A percentile compares a stretch with the other conserved stretches of the same genome.
phyloP scores from a whole-genome alignment of 2,113 vertebrate species.

The Heptranchias perlo region DNA sequence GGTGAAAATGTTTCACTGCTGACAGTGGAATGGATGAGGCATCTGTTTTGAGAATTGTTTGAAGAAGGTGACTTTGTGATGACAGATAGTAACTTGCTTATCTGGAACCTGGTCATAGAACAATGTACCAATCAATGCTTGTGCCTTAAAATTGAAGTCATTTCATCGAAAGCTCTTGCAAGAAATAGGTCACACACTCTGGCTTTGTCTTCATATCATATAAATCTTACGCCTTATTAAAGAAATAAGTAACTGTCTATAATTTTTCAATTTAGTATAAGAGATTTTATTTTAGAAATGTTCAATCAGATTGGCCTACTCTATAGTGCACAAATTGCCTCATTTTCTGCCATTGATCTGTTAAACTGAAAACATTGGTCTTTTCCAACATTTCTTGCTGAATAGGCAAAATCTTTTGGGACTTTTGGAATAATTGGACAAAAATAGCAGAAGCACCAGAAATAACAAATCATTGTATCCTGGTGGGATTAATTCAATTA shows the following conservation, averaged over 20 bases:
- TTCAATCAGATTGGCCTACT: neutral
- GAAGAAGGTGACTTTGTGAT: conserved; percentile 28
- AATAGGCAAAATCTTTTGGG: neutral
- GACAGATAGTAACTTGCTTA: conserved; percentile 22
- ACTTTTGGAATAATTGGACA: neutral
- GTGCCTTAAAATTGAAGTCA: neutral
- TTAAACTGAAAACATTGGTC: neutral
- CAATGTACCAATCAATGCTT: neutral
- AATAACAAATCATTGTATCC: neutral
- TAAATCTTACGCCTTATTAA: neutral
- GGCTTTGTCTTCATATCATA: neutral
- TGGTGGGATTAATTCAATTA: neutral
- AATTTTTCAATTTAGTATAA: neutral
- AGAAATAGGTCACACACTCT: neutral
- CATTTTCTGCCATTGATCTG: neutral
- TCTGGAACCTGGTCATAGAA: neutral
- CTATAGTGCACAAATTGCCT: neutral
- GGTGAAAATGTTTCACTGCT: too few species aligned
- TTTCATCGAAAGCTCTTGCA: neutral
- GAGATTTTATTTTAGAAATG: conserved; percentile 9
- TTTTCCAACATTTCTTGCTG: neutral
- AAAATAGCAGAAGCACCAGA: neutral
- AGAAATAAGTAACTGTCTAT: neutral
- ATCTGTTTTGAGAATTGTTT: neutral
- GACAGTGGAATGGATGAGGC: neutral